These are phyloP conservation scores for Agrochola lota DNA, from an alignment of 2,888 invertebrate genomes.

Conservation along the genomic window DNA sequence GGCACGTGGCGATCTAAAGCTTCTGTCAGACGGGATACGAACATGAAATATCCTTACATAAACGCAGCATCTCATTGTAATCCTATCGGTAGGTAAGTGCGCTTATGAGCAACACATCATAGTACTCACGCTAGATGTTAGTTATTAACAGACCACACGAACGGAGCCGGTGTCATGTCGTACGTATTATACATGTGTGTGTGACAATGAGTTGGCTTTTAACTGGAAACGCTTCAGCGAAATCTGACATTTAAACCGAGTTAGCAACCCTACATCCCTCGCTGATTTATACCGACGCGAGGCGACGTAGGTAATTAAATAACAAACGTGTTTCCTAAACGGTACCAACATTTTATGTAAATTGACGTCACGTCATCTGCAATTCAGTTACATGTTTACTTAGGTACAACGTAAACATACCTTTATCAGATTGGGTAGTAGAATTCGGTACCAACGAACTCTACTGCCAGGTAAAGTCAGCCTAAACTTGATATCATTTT, in stretches of 20 bases:
- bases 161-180: neutral
- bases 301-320: conserved; percentile 78
- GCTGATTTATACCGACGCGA: conserved; percentile 69
- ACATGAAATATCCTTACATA: no score
- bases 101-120: neutral
- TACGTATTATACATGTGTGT: neutral
- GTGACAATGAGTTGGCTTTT: conserved; percentile 27
- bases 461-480: neutral
- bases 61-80: neutral
- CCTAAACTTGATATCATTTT: neutral
- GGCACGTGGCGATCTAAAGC: neutral
- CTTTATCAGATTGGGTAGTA: conserved; percentile 68
- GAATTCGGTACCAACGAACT: conserved; percentile 43
- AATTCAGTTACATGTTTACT: conserved; percentile 71
- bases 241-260: conserved; percentile 68
- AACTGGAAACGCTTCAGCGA: conserved; percentile 19
- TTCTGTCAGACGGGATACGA: neutral
- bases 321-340: conserved; percentile 68
- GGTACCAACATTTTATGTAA: conserved; percentile 74
- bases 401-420: conserved; percentile 66
- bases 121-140: neutral
- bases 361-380: conserved; percentile 73
- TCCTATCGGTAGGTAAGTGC: neutral
- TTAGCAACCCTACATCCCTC: conserved; percentile 67
- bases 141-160: neutral